A percentile compares a stretch with the other conserved stretches of the same genome.
Evolutionary conservation across 2,113 vertebrate species (phyloP).

Genomic region (Syrmaticus mikado): DNA sequence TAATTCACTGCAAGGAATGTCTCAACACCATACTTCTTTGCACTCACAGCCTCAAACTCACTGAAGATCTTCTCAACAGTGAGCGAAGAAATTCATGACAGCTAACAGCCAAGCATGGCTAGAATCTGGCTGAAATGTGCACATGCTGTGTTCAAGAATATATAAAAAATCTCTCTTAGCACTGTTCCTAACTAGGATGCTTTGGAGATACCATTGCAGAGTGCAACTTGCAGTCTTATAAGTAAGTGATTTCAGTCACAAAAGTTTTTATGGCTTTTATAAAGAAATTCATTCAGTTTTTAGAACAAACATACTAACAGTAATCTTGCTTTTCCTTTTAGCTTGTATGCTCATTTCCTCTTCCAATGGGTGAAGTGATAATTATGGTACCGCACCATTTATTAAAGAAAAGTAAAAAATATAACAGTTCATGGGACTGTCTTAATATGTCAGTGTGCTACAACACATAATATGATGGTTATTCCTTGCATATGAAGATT

Average conservation of each 20-base stretch:
- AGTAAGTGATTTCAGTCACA: slow-evolving; percentile 5
- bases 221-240: background rate
- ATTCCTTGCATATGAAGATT: background rate
- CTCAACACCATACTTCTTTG: background rate
- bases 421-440: background rate
- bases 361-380: slow-evolving; percentile 4
- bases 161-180: background rate
- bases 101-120: background rate
- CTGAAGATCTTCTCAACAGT: background rate
- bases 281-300: slow-evolving; percentile 28
- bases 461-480: background rate
- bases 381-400: background rate
- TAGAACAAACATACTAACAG: slow-evolving; percentile 10
- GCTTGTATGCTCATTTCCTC: slow-evolving; percentile 38
- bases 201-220: slow-evolving; percentile 5
- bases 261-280: background rate
- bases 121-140: background rate
- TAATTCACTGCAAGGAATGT: slow-evolving; percentile 22
- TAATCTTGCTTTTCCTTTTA: slow-evolving; percentile 33
- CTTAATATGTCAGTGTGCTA: background rate
- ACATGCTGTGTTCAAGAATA: background rate
- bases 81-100: slow-evolving; percentile 14
- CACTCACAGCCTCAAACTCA: background rate
- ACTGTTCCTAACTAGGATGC: background rate
- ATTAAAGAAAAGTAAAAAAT: slow-evolving; percentile 41